Percentiles rank a stretch among this genome's conserved stretches.
Evolutionary conservation across 2,113 vertebrate genomes (phyloP).

Genomic region (Psilopsiagon aymara): DNA sequence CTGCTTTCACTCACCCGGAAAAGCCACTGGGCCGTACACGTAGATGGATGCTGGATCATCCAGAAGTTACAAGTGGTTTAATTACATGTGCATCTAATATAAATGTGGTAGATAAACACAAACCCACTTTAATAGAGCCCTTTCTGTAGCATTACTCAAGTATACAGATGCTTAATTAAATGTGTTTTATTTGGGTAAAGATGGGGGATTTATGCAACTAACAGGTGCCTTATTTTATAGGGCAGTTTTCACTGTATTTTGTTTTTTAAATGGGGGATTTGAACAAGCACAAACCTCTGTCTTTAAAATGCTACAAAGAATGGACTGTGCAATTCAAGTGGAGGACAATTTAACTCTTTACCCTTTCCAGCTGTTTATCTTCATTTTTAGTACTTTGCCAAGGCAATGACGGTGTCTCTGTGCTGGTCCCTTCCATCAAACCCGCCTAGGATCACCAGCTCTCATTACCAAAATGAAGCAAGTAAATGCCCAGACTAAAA

Average conservation of each 20-base stretch:
- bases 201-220: neutral
- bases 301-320: neutral
- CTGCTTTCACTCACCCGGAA: neutral
- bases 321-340: accelerated
- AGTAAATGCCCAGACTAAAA: neutral
- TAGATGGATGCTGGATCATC: neutral
- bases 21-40: accelerated
- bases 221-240: neutral
- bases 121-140: neutral
- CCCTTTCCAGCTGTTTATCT: neutral
- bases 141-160: neutral
- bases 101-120: neutral
- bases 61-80: neutral
- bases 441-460: accelerated
- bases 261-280: neutral
- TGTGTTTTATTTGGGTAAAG: neutral
- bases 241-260: neutral
- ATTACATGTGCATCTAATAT: neutral
- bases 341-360: neutral
- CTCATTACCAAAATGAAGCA: neutral
- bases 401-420: neutral
- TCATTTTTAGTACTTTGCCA: neutral
- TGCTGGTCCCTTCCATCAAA: neutral
- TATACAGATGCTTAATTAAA: neutral
- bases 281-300: neutral